These are phyloP conservation scores for Protodeltote pygarga DNA, from an alignment of 2,888 invertebrate genomes.

Conservation along the genomic window DNA sequence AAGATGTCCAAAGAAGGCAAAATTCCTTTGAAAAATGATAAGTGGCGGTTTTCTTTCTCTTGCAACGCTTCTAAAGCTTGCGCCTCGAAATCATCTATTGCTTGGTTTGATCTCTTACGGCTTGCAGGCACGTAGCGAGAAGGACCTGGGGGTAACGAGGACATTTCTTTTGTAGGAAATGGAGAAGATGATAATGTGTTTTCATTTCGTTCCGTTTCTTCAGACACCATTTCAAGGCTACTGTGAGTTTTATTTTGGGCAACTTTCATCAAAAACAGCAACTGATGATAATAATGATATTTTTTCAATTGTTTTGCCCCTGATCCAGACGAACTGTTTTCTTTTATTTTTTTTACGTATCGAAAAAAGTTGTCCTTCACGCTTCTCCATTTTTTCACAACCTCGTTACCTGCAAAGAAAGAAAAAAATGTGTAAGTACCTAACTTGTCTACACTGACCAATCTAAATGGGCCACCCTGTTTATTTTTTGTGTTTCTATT, in stretches of 20 bases:
- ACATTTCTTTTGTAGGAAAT: slow-evolving; percentile 31
- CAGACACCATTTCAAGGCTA: slow-evolving; percentile 37
- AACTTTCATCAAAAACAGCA: slow-evolving; percentile 35
- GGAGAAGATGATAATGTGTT: too few relatives aligned
- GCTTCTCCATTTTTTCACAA: slow-evolving; percentile 48
- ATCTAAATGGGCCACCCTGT: slow-evolving; percentile 25
- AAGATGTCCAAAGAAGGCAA: slow-evolving; percentile 45
- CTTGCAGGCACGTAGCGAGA: slow-evolving; percentile 38
- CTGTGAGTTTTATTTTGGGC: slow-evolving; percentile 40
- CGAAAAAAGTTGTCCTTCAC: slow-evolving; percentile 41
- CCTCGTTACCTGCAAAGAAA: slow-evolving; percentile 45
- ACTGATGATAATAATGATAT: slow-evolving; percentile 39
- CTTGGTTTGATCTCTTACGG: slow-evolving; percentile 27
- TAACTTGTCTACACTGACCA: slow-evolving; percentile 15
- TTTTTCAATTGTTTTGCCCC: slow-evolving; percentile 35
- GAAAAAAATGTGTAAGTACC: slow-evolving; percentile 6
- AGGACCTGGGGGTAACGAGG: slow-evolving; percentile 31
- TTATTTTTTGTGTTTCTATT: too few relatives aligned
- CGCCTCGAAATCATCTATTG: slow-evolving; percentile 45
- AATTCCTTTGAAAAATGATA: slow-evolving; percentile 50
- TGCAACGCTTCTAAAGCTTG: slow-evolving; percentile 41
- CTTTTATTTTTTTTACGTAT: slow-evolving; percentile 30
- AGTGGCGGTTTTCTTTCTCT: slow-evolving; percentile 46
- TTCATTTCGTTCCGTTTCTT: slow-evolving; percentile 41
- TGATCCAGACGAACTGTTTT: slow-evolving; percentile 31